A percentile compares a stretch with the other conserved stretches of the same genome.
Evolutionary conservation across 2,888 invertebrate species (phyloP).

Genomic region (Drosophila incognita): DNA sequence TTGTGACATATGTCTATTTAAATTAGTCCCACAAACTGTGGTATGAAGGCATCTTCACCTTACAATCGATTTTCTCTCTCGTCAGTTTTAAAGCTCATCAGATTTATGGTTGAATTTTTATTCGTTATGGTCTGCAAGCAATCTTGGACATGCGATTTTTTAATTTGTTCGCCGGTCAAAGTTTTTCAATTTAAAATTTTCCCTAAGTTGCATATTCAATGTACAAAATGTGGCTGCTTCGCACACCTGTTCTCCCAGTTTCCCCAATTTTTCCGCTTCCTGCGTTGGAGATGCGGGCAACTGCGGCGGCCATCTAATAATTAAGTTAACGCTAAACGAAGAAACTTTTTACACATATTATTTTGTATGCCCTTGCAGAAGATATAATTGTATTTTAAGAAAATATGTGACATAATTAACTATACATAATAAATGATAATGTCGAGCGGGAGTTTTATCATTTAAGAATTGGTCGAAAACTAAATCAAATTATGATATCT

Average conservation of each 20-base stretch:
- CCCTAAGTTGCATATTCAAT: conserved; percentile 69
- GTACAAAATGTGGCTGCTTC: conserved; percentile 62
- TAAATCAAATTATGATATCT: neutral
- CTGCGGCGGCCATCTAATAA: conserved; percentile 62
- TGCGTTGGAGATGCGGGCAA: conserved; percentile 41
- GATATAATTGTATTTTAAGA: conserved; percentile 12
- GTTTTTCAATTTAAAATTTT: conserved; percentile 77
- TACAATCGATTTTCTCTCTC: conserved; percentile 11
- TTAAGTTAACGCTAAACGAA: conserved; percentile 66
- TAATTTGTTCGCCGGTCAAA: conserved; percentile 71
- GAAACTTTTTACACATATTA: conserved; percentile 57
- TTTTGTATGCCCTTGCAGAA: conserved; percentile 17
- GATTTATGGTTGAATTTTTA: conserved; percentile 55
- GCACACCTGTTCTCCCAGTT: conserved; percentile 60
- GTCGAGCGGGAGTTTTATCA: neutral
- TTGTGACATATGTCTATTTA: conserved; percentile 54
- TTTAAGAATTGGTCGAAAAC: neutral
- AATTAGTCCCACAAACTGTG: conserved; percentile 18
- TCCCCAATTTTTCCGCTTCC: conserved; percentile 2
- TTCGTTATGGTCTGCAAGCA: conserved; percentile 33
- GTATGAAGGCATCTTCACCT: conserved; percentile 33
- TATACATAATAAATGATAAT: neutral
- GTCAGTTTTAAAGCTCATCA: conserved; percentile 44
- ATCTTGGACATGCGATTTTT: conserved; percentile 52
- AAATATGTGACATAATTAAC: conserved; percentile 17